Evolutionary conservation across 2,888 invertebrate genomes (phyloP), one percentile per base, ranked within the genome.

Genomic region (Diloba caeruleocephala): DNA sequence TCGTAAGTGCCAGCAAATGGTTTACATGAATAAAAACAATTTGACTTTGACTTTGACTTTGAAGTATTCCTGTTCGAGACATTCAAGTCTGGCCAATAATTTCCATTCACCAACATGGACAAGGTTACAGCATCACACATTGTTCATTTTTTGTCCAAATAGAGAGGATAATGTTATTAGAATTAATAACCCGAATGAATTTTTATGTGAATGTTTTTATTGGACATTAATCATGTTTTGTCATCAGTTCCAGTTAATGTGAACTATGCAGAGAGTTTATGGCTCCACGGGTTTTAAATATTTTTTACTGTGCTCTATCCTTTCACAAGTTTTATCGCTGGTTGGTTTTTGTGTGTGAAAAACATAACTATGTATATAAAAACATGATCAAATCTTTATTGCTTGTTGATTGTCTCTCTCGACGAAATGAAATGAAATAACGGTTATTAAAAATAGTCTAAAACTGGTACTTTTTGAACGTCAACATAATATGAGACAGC

Each of bases 171-270:
- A 55, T 55, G 52, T 71, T 77, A 81, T 80, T 75, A 80, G 74
- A 84, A 87, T 87, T 87, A 87, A 87, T 87, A 86, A 84, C 62
- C 63, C 61, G 73, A 76, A 83, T 85, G 78, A 79, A 81, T 82
- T 85, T 82, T 83, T 79, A 75, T 73, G 68, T 73, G 73, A 76
- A 76, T 78, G 76, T 76, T 82, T 83, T 82, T 84, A 85, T 85
- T 82, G 75, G 46, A 15, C 81, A 80, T 88, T 82, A 78, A 86
- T 88, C 88, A 84, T 85, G 84, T 82, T 87, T 88, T 88, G 88
- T 88, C 87, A 82, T 79, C 87, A 81, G 15, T 61, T 9, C 53
- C 28, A 64, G 69, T 69, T 74, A 71, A 76, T 72, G 72, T 64
- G 68, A n/a, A n/a, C n/a, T n/a, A n/a, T 42, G 48, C 50, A 23